phyloP scores from a whole-genome alignment of 2,113 vertebrate species.

The Anhinga anhinga region DNA sequence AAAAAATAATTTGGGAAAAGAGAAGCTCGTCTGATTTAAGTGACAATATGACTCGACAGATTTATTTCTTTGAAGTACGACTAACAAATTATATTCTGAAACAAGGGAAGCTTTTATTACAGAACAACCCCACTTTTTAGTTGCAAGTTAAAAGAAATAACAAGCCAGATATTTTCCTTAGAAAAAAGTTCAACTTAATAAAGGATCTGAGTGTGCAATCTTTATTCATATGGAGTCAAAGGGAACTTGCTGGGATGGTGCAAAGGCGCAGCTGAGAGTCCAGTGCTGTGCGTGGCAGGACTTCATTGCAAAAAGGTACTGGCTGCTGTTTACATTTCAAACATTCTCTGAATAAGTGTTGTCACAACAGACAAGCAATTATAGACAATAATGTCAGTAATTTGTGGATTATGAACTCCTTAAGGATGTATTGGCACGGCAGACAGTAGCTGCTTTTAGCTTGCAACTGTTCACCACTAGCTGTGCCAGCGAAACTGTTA shows the following conservation, averaged over 20 bases:
- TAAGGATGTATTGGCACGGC: slow-evolving; percentile 17
- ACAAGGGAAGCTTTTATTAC: background rate
- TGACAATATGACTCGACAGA: background rate
- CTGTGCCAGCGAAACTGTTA: background rate
- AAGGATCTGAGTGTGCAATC: background rate
- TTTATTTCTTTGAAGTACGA: background rate
- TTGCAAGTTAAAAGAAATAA: background rate
- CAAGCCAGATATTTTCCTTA: background rate
- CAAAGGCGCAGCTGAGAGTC: background rate
- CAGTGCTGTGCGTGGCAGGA: background rate
- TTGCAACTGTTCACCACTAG: slow-evolving; percentile 8
- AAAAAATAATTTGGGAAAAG: background rate
- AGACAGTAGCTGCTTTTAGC: slow-evolving; percentile 22
- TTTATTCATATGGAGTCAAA: background rate
- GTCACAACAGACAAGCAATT: slow-evolving; percentile 58
- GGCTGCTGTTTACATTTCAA: slow-evolving; percentile 47
- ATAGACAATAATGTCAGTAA: slow-evolving; percentile 37
- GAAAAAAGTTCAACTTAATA: background rate
- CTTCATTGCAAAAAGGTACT: background rate
- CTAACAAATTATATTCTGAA: background rate
- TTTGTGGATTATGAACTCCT: slow-evolving; percentile 39
- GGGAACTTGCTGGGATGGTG: background rate
- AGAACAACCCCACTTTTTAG: background rate
- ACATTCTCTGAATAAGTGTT: slow-evolving; percentile 30
- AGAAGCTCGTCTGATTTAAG: background rate